These are phyloP conservation scores for Cremastobaeus sp. DNA, from an alignment of 2,888 invertebrate species.

Conservation along the genomic window DNA sequence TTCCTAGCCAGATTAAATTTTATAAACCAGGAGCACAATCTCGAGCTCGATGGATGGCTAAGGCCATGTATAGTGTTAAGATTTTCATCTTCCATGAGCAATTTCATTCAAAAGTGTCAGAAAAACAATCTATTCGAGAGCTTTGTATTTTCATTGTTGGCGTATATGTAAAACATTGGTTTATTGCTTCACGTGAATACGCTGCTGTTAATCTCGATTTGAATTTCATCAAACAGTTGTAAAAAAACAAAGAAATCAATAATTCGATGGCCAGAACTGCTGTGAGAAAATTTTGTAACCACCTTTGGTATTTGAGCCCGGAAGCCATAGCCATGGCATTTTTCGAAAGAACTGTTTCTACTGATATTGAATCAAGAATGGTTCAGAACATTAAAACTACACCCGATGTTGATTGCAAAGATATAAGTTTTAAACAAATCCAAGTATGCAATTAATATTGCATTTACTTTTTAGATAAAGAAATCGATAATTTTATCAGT, in stretches of 20 bases:
- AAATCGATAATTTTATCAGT: background rate
- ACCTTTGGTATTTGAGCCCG: background rate
- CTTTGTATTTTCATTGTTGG: conserved; percentile 18
- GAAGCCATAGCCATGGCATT: background rate
- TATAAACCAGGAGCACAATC: conserved; percentile 2
- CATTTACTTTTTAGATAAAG: background rate
- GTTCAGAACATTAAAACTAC: background rate
- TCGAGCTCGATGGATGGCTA: conserved; percentile 14
- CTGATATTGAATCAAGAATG: background rate
- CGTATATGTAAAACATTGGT: conserved; percentile 5
- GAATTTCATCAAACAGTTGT: background rate
- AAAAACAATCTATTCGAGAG: background rate
- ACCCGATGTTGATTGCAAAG: background rate
- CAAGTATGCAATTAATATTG: background rate
- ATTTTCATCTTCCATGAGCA: conserved; percentile 6
- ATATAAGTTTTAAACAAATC: background rate
- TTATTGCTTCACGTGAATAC: conserved; percentile 2
- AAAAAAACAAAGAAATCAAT: background rate
- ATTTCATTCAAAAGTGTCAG: conserved; percentile 1
- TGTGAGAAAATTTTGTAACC: background rate
- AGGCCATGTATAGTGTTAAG: conserved; percentile 11
- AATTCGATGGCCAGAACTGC: background rate
- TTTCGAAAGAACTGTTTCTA: background rate
- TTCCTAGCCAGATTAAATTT: conserved; percentile 1
- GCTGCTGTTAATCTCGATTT: conserved; percentile 1